Percentiles rank a stretch among this genome's conserved stretches.
These are phyloP conservation scores for Trematomus bernacchii DNA, from an alignment of 2,797 vertebrate species.

Conservation along the genomic window DNA sequence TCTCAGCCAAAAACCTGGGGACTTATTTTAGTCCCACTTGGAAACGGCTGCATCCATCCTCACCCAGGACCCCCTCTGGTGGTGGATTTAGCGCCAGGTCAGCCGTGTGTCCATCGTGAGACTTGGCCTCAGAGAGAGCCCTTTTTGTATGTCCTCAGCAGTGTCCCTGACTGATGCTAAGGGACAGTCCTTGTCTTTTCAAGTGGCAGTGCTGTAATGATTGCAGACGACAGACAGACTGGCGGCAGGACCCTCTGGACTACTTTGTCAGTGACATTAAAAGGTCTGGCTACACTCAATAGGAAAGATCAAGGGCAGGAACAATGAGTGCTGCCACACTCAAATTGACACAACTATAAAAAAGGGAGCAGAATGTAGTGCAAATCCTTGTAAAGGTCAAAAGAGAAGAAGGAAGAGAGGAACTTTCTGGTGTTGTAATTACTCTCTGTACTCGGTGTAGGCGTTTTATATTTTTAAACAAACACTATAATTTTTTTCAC, in stretches of 20 bases:
- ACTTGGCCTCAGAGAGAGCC: conserved; percentile 42
- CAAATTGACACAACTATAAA: conserved; percentile 77
- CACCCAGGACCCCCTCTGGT: conserved; percentile 58
- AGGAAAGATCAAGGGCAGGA: conserved; percentile 79
- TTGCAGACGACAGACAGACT: conserved; percentile 76
- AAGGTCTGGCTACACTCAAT: conserved; percentile 72
- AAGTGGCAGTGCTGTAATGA: conserved; percentile 77
- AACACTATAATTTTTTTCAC: conserved; percentile 12
- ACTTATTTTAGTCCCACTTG: conserved; percentile 42
- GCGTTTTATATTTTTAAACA: conserved; percentile 34
- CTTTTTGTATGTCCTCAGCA: conserved; percentile 64
- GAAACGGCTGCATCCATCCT: conserved; percentile 47
- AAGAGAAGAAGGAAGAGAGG: conserved; percentile 37
- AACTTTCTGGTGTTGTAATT: conserved; percentile 35
- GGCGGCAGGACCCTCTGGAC: conserved; percentile 73
- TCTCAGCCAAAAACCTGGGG: conserved; percentile 26
- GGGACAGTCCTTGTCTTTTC: conserved; percentile 78
- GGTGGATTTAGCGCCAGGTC: conserved; percentile 47
- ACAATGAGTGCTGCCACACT: conserved; percentile 75
- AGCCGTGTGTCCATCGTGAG: conserved; percentile 49
- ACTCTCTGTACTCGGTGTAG: background rate
- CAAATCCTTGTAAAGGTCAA: conserved; percentile 69
- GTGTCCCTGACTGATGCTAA: conserved; percentile 72
- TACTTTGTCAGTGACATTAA: conserved; percentile 82
- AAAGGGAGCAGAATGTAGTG: conserved; percentile 57